Conservation (phyloP, 2,113 vertebrate species). For the Lethenteron camtschaticum region DNA sequence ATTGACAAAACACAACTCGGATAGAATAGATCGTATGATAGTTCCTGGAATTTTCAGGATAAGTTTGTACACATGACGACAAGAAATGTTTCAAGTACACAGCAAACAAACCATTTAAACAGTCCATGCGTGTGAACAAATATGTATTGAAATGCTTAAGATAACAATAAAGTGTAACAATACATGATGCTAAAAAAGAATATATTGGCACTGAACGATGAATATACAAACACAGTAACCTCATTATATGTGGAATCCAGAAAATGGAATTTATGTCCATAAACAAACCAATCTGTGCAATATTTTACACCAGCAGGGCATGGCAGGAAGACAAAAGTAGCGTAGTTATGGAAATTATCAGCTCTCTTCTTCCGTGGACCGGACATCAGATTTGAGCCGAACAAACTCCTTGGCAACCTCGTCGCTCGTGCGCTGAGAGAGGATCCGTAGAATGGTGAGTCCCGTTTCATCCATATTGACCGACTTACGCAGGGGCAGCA, state of each 20-base stretch:
- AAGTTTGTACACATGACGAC: too few species aligned
- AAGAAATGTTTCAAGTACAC: too few species aligned
- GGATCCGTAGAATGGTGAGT: constrained; percentile 81
- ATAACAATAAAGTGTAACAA: too few species aligned
- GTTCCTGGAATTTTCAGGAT: too few species aligned
- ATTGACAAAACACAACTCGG: too few species aligned
- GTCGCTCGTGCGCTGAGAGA: constrained; percentile 80
- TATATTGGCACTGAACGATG: background rate
- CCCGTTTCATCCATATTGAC: constrained; percentile 65
- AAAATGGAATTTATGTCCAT: background rate
- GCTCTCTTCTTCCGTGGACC: constrained; percentile 42
- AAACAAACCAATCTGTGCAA: background rate
- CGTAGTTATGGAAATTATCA: background rate
- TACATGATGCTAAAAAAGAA: background rate
- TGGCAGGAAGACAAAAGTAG: constrained; percentile 2
- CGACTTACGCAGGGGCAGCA: constrained; percentile 52
- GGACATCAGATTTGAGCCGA: constrained; percentile 69
- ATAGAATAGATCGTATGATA: too few species aligned
- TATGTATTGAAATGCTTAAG: too few species aligned
- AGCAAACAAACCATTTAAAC: too few species aligned
- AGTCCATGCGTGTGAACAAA: too few species aligned
- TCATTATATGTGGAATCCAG: background rate
- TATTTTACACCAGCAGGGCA: background rate
- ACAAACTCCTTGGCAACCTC: constrained; percentile 96
- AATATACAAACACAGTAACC: background rate